phyloP scores from a whole-genome alignment of 2,113 vertebrate genomes.

The Eulacestoma nigropectus region DNA sequence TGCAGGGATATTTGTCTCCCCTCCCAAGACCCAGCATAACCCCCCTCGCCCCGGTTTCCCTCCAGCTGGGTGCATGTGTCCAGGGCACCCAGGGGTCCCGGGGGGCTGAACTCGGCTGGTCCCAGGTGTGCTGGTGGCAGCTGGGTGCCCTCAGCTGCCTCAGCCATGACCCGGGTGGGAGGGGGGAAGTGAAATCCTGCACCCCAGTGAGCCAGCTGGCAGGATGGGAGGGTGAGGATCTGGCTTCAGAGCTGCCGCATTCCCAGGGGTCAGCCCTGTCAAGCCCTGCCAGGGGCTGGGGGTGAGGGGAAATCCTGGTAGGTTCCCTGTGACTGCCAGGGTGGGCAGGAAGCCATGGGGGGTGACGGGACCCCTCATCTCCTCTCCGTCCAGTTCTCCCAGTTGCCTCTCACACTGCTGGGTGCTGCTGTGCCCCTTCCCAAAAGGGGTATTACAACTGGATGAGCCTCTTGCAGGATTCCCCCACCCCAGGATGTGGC shows the following conservation, averaged over 20 bases:
- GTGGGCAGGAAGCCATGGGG: not conserved
- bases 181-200: not conserved
- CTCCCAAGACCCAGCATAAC: not conserved
- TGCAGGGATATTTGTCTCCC: not conserved
- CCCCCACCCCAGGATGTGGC: not conserved
- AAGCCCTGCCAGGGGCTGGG: not conserved
- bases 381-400: not conserved
- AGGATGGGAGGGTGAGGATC: not conserved
- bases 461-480: not conserved
- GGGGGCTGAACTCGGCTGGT: not conserved
- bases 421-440: not conserved
- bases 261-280: not conserved
- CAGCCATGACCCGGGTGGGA: accelerated
- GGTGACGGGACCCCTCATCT: accelerated
- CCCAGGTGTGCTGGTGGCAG: not conserved
- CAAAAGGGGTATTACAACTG: not conserved
- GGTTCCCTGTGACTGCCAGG: not conserved
- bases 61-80: not conserved
- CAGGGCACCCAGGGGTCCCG: accelerated
- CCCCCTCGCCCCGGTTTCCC: not conserved
- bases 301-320: not conserved
- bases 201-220: not conserved
- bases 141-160: not conserved
- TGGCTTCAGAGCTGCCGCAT: accelerated
- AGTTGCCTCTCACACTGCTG: not conserved